A percentile compares a stretch with the other conserved stretches of the same genome.
Evolutionary conservation across 2,888 invertebrate genomes (phyloP).

Genomic region (Synanthedon myopaeformis): DNA sequence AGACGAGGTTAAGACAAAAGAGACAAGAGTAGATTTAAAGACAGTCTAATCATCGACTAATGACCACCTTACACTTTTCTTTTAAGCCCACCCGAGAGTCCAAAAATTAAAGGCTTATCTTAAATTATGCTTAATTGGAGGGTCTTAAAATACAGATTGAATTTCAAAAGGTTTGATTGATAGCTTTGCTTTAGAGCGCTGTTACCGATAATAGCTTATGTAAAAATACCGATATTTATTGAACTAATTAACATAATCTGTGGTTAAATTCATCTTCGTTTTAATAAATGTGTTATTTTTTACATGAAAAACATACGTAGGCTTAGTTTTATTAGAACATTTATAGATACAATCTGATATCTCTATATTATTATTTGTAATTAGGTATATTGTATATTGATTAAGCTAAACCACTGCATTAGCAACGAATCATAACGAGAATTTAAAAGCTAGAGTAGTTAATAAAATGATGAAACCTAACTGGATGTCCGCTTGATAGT

Average conservation of each 20-base stretch:
- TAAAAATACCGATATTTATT: constrained; percentile 35
- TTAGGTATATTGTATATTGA: too few relatives aligned
- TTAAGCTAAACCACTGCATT: too few relatives aligned
- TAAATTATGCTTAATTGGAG: constrained; percentile 67
- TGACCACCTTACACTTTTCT: constrained; percentile 56
- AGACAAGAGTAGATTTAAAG: constrained; percentile 41
- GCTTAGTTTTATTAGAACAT: too few relatives aligned
- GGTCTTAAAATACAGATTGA: constrained; percentile 61
- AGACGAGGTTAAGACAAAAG: constrained; percentile 57
- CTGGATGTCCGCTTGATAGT: too few relatives aligned
- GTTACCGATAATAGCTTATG: constrained; percentile 32
- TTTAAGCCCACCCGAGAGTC: constrained; percentile 55
- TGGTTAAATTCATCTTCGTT: background rate
- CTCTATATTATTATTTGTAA: too few relatives aligned
- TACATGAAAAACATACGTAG: too few relatives aligned
- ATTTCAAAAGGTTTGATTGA: constrained; percentile 61
- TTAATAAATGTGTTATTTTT: background rate
- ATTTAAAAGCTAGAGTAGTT: too few relatives aligned
- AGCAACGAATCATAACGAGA: too few relatives aligned
- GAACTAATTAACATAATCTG: constrained; percentile 18
- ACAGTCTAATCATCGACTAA: constrained; percentile 59
- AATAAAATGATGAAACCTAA: too few relatives aligned
- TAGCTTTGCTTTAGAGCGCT: constrained; percentile 37
- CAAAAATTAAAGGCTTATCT: constrained; percentile 66
- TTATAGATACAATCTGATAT: too few relatives aligned